Conservation (phyloP, 2,888 invertebrate genomes). For the Tubulanus polymorphus region DNA sequence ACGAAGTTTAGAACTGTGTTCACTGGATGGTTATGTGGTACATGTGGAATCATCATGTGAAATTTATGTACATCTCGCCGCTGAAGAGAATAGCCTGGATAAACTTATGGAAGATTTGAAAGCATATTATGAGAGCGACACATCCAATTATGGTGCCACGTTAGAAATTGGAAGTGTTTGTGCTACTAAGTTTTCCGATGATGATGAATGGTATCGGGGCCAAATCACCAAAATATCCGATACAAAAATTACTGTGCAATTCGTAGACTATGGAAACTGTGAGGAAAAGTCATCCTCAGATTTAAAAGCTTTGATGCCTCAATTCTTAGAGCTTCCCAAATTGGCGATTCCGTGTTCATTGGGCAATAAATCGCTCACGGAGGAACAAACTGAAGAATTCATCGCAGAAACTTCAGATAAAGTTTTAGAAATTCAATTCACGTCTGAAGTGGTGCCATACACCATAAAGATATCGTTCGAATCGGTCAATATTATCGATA, state of each 20-base stretch:
- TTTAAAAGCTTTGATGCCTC: constrained; percentile 19
- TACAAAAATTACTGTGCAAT: constrained; percentile 31
- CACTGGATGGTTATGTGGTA: constrained; percentile 22
- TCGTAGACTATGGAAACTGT: constrained; percentile 48
- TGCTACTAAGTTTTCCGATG: constrained; percentile 29
- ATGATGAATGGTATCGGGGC: constrained; percentile 38
- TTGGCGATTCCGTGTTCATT: constrained; percentile 20
- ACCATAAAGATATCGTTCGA: constrained; percentile 13
- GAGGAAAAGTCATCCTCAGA: constrained; percentile 18
- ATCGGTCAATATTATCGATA: neutral
- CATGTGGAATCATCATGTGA: constrained; percentile 32
- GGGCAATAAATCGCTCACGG: constrained; percentile 11
- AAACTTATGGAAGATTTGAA: constrained; percentile 21
- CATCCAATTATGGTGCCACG: too few relatives aligned
- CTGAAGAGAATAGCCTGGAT: constrained; percentile 20
- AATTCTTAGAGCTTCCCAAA: constrained; percentile 19
- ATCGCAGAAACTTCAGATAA: constrained; percentile 5
- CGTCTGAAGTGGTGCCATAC: neutral
- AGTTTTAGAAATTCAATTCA: neutral
- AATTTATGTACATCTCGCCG: constrained; percentile 30
- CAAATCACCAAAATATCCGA: constrained; percentile 22
- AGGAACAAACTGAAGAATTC: constrained; percentile 18
- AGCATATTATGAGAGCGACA: constrained; percentile 6
- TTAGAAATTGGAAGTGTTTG: constrained; percentile 19
- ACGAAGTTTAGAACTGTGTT: neutral